These are phyloP conservation scores for Argyresthia albistria DNA, from an alignment of 2,888 invertebrate species.

Conservation along the genomic window DNA sequence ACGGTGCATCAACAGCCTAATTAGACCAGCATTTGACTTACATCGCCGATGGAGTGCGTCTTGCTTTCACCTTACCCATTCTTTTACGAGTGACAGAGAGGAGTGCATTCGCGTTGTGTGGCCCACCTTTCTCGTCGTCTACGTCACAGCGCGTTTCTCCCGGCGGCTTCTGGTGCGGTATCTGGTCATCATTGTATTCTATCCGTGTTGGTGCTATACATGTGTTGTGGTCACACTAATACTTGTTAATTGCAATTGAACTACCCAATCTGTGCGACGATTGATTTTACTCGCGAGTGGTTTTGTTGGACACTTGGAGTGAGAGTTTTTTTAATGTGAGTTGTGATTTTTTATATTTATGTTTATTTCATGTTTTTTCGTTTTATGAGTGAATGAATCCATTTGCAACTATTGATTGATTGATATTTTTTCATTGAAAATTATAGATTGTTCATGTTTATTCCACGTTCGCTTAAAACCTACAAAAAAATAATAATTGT, in stretches of 20 bases:
- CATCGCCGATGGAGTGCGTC: constrained; percentile 4
- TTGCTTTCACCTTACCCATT: constrained; percentile 17
- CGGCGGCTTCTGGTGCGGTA: constrained; percentile 31
- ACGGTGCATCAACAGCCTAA: not conserved
- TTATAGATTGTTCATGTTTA: too few species aligned
- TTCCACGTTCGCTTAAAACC: too few species aligned
- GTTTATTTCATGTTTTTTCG: too few species aligned
- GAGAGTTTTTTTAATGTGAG: too few species aligned
- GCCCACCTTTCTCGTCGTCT: constrained; percentile 48
- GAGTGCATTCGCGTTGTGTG: constrained; percentile 11
- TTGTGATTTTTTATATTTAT: too few species aligned
- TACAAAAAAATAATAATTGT: too few species aligned
- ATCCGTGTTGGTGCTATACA: constrained; percentile 54
- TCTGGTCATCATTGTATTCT: constrained; percentile 28
- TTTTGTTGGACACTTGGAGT: too few species aligned
- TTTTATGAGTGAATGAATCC: too few species aligned
- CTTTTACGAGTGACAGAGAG: constrained; percentile 36
- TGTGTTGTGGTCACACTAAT: constrained; percentile 26
- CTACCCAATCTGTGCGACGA: constrained; percentile 10
- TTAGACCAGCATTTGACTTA: not conserved
- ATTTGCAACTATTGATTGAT: too few species aligned
- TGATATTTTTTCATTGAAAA: too few species aligned
- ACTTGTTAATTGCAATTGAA: constrained; percentile 30
- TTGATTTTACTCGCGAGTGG: too few species aligned
- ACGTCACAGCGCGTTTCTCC: constrained; percentile 62